Evolutionary conservation across 2,113 vertebrate species (phyloP).

Genomic region (Petroica traversi): DNA sequence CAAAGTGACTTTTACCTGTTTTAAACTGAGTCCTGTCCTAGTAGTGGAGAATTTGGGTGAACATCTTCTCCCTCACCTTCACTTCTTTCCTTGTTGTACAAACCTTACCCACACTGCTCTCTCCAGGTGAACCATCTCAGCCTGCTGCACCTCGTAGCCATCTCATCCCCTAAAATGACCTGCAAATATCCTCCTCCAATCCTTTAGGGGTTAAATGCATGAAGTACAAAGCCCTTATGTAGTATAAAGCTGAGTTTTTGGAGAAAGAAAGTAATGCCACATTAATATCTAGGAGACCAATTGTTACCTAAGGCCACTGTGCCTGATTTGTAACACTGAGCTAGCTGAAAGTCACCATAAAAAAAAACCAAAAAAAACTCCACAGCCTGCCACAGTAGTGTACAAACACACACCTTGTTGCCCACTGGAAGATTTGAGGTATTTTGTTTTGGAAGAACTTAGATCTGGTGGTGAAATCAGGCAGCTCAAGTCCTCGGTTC

Average conservation of each 20-base stretch:
- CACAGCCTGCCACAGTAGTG: not conserved
- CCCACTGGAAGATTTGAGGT: conserved; percentile 12
- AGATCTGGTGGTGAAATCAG: not conserved
- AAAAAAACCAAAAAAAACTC: not conserved
- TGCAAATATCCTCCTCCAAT: not conserved
- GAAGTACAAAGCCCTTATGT: not conserved
- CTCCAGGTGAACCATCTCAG: not conserved
- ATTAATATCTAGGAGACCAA: not conserved
- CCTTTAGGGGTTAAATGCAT: not conserved
- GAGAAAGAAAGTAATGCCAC: not conserved
- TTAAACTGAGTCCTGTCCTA: not conserved
- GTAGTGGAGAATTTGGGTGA: not conserved
- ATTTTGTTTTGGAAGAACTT: conserved; percentile 56
- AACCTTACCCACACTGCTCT: not conserved
- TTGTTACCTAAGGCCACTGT: not conserved
- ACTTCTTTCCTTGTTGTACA: not conserved
- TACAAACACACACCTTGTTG: conserved; percentile 5
- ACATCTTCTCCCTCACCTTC: not conserved
- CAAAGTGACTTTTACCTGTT: not conserved
- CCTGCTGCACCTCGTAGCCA: not conserved
- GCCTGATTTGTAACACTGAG: not conserved
- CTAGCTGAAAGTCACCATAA: not conserved
- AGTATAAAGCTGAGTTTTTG: not conserved
- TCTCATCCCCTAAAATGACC: not conserved
- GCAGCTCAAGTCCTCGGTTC: not conserved